These are phyloP conservation scores for Narcine bancroftii DNA, from an alignment of 2,113 vertebrate genomes.

Conservation along the genomic window DNA sequence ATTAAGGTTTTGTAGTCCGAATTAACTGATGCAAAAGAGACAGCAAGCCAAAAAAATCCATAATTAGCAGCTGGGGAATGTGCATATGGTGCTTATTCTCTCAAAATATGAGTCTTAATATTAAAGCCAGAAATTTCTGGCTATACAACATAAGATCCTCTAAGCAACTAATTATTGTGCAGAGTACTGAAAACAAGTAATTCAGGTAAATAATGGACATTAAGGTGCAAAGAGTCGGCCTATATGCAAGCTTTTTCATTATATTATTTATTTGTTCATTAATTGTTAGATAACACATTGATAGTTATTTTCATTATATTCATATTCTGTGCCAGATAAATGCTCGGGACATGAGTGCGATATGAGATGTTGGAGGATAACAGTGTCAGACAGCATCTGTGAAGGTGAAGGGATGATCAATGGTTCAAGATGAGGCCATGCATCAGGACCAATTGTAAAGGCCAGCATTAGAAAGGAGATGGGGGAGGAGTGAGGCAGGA, in stretches of 20 bases:
- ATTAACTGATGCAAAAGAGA: not conserved
- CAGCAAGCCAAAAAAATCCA: slow-evolving; percentile 19
- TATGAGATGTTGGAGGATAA: too few species aligned
- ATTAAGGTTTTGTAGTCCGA: not conserved
- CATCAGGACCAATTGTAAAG: too few species aligned
- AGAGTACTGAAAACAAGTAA: not conserved
- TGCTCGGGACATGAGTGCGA: not conserved
- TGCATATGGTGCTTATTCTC: not conserved
- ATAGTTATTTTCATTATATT: not conserved
- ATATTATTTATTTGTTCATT: not conserved
- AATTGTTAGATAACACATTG: not conserved
- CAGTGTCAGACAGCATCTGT: too few species aligned
- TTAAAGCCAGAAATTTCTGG: not conserved
- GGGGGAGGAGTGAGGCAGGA: too few species aligned
- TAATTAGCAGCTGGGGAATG: not conserved
- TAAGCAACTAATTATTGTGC: not conserved
- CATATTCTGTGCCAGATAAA: not conserved
- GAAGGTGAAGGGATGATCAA: too few species aligned
- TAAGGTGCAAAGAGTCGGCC: not conserved
- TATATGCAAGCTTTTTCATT: too few species aligned
- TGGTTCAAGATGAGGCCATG: too few species aligned
- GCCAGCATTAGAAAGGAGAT: too few species aligned
- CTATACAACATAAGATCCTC: not conserved
- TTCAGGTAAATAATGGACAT: not conserved
- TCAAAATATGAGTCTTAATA: not conserved